phyloP scores from a whole-genome alignment of 2,888 invertebrate genomes.

The Gandaritis pyraliata region DNA sequence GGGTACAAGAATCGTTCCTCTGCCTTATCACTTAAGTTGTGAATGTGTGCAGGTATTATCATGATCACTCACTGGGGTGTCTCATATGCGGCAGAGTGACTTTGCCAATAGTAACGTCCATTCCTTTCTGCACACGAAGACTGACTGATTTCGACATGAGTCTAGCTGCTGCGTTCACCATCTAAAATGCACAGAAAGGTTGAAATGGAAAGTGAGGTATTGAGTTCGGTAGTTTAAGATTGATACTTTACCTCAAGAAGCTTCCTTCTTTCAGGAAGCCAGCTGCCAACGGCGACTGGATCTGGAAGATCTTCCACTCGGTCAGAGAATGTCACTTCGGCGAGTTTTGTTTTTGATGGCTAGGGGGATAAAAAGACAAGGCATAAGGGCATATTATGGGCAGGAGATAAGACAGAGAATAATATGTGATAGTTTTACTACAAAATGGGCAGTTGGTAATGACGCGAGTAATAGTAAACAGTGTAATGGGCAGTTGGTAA shows the following conservation, averaged over 20 bases:
- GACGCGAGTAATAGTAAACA: too few relatives aligned
- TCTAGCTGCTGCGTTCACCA: slow-evolving; percentile 67
- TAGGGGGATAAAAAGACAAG: slow-evolving; percentile 35
- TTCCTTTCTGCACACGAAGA: slow-evolving; percentile 61
- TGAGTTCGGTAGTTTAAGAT: too few relatives aligned
- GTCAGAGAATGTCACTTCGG: slow-evolving; percentile 73
- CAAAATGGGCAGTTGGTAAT: too few relatives aligned
- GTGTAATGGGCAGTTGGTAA: too few relatives aligned
- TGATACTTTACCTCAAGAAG: slow-evolving; percentile 61
- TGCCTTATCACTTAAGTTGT: too few relatives aligned
- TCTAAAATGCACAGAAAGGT: slow-evolving; percentile 49
- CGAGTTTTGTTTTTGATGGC: slow-evolving; percentile 74
- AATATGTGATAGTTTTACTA: too few relatives aligned
- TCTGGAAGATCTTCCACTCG: slow-evolving; percentile 72
- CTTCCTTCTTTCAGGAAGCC: slow-evolving; percentile 70
- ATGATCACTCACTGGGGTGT: slow-evolving; percentile 61
- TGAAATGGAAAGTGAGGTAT: too few relatives aligned
- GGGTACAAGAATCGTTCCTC: too few relatives aligned
- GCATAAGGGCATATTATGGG: too few relatives aligned
- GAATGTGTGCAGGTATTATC: neutral
- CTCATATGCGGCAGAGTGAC: slow-evolving; percentile 70
- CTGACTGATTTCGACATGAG: slow-evolving; percentile 64
- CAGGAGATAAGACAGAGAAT: too few relatives aligned
- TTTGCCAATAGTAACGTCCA: slow-evolving; percentile 65
- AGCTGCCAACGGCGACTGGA: slow-evolving; percentile 59